These are phyloP conservation scores for Chymomyza fuscimana DNA, from an alignment of 2,888 invertebrate genomes.

Conservation along the genomic window DNA sequence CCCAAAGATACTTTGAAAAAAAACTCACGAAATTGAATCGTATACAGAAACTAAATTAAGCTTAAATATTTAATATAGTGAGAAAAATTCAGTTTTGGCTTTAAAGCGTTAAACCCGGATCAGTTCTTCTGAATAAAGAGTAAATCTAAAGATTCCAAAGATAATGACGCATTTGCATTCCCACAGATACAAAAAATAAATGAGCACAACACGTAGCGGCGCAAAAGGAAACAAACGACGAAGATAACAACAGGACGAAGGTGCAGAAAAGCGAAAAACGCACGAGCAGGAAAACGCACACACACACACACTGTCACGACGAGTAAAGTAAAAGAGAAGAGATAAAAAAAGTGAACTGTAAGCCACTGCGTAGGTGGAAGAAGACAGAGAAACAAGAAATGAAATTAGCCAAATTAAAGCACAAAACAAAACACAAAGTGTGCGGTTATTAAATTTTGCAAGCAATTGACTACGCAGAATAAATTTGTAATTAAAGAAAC, in stretches of 20 bases:
- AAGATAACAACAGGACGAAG: neutral
- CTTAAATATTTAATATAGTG: constrained; percentile 5
- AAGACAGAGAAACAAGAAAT: constrained; percentile 14
- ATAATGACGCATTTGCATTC: neutral
- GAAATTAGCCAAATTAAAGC: constrained; percentile 37
- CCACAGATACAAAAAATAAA: neutral
- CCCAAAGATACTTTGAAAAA: no score
- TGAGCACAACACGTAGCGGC: neutral
- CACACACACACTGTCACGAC: constrained; percentile 4
- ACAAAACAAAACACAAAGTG: constrained; percentile 44
- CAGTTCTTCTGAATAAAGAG: neutral
- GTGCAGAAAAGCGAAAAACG: neutral
- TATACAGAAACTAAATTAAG: no score
- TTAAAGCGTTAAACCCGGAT: neutral
- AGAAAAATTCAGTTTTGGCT: constrained; percentile 34
- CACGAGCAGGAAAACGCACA: neutral
- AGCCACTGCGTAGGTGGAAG: neutral
- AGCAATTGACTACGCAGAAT: constrained; percentile 44
- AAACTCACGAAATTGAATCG: no score
- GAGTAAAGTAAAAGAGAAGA: constrained; percentile 14
- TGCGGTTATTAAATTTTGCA: constrained; percentile 51
- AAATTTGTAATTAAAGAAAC: neutral
- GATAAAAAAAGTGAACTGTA: neutral
- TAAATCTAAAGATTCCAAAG: neutral
- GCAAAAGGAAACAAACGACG: neutral